phyloP scores from a whole-genome alignment of 1,140 invertebrate species.

The Hyphantria cunea region DNA sequence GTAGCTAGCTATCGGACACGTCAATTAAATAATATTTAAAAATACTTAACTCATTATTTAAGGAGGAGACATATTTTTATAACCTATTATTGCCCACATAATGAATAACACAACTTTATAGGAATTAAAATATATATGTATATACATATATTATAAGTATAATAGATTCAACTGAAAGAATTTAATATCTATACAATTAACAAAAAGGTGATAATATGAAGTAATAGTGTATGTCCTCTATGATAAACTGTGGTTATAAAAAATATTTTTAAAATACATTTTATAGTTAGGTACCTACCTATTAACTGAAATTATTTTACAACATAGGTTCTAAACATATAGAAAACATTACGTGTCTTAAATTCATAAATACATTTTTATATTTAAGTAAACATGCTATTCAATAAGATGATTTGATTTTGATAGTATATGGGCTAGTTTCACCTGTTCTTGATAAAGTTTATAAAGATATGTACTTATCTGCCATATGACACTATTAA shows the following conservation, averaged over 20 bases:
- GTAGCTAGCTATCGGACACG: constrained; percentile 6
- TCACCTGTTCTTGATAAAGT: too few relatives aligned
- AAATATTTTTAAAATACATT: constrained; percentile 31
- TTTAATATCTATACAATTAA: background rate
- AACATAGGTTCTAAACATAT: constrained; percentile 14
- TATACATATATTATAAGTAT: background rate
- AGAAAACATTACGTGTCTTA: constrained; percentile 1
- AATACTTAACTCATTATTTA: constrained; percentile 32
- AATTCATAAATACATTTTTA: constrained; percentile 16
- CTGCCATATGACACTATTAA: too few relatives aligned
- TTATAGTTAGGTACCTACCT: constrained; percentile 33
- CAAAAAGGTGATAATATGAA: constrained; percentile 23
- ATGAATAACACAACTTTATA: constrained; percentile 32
- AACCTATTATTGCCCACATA: constrained; percentile 77
- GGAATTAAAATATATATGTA: constrained; percentile 25
- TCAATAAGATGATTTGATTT: constrained; percentile 31
- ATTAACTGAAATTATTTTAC: constrained; percentile 21
- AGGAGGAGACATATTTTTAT: constrained; percentile 79
- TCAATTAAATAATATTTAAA: constrained; percentile 13
- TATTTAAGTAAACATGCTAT: constrained; percentile 39
- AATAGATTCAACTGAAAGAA: background rate
- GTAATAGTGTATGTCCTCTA: constrained; percentile 35
- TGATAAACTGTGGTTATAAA: constrained; percentile 27
- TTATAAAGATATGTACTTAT: too few relatives aligned
- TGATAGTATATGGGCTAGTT: too few relatives aligned